phyloP scores from a whole-genome alignment of 2,113 vertebrate species.

The Plecturocebus donacophilus region DNA sequence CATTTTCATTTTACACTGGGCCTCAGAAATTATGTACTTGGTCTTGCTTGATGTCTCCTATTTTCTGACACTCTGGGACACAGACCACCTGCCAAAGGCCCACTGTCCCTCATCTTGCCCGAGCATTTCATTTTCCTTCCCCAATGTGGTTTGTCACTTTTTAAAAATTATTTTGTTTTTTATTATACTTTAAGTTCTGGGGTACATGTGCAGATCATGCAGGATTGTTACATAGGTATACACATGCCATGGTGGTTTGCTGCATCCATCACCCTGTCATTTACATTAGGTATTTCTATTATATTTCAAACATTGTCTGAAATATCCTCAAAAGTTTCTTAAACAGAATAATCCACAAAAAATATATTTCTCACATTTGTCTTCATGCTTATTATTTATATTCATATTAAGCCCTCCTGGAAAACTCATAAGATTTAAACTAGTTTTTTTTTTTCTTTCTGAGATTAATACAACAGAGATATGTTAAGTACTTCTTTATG shows the following conservation, averaged over 20 bases:
- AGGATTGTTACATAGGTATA: too few species aligned
- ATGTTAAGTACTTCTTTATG: neutral
- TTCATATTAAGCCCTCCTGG: neutral
- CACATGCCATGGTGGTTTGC: too few species aligned
- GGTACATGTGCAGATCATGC: too few species aligned
- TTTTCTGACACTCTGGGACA: neutral
- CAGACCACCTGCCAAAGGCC: neutral
- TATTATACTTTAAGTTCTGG: too few species aligned
- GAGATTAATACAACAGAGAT: neutral
- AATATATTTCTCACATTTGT: neutral
- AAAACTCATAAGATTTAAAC: neutral
- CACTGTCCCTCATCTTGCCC: neutral
- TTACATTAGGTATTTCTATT: neutral
- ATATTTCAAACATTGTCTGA: neutral
- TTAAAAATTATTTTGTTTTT: neutral
- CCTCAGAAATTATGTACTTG: neutral
- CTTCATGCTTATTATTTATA: neutral
- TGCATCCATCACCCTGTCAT: too few species aligned
- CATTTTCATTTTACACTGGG: neutral
- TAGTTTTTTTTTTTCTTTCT: neutral
- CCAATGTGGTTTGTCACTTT: neutral
- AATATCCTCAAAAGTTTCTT: neutral
- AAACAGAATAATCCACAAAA: neutral
- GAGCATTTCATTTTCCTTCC: neutral
- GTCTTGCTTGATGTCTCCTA: neutral